Evolutionary conservation across 1,140 invertebrate genomes (phyloP).

Genomic region (Apis laboriosa): DNA sequence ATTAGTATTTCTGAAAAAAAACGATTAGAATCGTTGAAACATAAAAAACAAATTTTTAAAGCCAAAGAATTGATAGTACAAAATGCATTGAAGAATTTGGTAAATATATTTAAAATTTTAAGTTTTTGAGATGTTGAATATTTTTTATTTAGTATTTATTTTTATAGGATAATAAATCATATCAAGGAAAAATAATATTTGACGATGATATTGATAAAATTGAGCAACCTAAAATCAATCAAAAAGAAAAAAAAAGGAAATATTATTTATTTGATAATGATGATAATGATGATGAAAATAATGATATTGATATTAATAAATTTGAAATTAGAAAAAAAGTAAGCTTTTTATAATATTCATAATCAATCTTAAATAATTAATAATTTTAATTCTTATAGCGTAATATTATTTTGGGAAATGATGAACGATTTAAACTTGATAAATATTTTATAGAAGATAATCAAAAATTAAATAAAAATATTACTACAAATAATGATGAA

Average conservation of each 20-base stretch:
- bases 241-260: slow-evolving; percentile 64
- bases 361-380: not conserved
- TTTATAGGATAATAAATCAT: slow-evolving; percentile 79
- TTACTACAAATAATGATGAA: slow-evolving; percentile 61
- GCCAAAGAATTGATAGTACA: slow-evolving; percentile 82
- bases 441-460: slow-evolving; percentile 82
- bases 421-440: slow-evolving; percentile 83
- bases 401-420: slow-evolving; percentile 77
- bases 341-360: not conserved
- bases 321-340: slow-evolving; percentile 56
- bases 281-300: slow-evolving; percentile 80
- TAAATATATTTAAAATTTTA: slow-evolving; percentile 54
- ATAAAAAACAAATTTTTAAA: slow-evolving; percentile 82
- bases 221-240: slow-evolving; percentile 22
- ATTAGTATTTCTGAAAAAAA: slow-evolving; percentile 80
- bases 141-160: slow-evolving; percentile 26
- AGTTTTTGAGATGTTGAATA: not conserved
- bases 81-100: slow-evolving; percentile 82
- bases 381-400: slow-evolving; percentile 22
- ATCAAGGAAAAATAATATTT: slow-evolving; percentile 83
- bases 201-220: slow-evolving; percentile 76
- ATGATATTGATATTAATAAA: slow-evolving; percentile 79
- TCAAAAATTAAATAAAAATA: slow-evolving; percentile 44
- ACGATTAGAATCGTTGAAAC: slow-evolving; percentile 82
- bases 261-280: slow-evolving; percentile 78